A percentile compares a stretch with the other conserved stretches of the same genome.
phyloP scores from a whole-genome alignment of 2,888 invertebrate genomes.

The Ceratothoa steindachneri region DNA sequence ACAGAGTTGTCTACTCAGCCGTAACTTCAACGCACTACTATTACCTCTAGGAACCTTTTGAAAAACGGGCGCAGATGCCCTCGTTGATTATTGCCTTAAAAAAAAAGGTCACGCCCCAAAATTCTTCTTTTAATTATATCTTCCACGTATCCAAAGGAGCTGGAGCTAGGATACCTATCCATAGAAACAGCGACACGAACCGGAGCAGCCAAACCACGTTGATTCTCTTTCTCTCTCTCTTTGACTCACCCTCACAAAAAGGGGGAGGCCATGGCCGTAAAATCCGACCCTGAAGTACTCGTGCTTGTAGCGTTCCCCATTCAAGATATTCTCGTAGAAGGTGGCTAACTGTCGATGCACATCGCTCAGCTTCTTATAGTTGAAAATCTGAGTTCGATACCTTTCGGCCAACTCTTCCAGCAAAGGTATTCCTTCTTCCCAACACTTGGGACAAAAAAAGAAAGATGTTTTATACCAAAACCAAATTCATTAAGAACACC shows the following conservation, averaged over 20 bases:
- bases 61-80: no score
- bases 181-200: no score
- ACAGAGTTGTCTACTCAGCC: no score
- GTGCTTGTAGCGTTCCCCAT: constrained; percentile 80
- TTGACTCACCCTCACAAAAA: constrained; percentile 84
- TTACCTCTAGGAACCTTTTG: no score
- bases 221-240: no score
- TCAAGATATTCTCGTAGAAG: constrained; percentile 85
- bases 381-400: constrained; percentile 79
- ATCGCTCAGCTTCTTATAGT: constrained; percentile 80
- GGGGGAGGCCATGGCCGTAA: constrained; percentile 85
- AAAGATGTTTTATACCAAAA: constrained; percentile 1
- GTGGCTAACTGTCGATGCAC: constrained; percentile 79
- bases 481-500: constrained; percentile 16
- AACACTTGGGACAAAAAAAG: constrained; percentile 61
- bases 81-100: no score
- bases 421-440: constrained; percentile 91
- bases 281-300: constrained; percentile 94
- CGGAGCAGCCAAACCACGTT: no score
- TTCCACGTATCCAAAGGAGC: no score
- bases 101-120: no score
- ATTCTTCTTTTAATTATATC: no score
- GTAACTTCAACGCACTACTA: no score
- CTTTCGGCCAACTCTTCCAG: constrained; percentile 81
- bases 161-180: no score